phyloP scores from a whole-genome alignment of 2,797 vertebrate genomes.

The Neosalanx taihuensis region DNA sequence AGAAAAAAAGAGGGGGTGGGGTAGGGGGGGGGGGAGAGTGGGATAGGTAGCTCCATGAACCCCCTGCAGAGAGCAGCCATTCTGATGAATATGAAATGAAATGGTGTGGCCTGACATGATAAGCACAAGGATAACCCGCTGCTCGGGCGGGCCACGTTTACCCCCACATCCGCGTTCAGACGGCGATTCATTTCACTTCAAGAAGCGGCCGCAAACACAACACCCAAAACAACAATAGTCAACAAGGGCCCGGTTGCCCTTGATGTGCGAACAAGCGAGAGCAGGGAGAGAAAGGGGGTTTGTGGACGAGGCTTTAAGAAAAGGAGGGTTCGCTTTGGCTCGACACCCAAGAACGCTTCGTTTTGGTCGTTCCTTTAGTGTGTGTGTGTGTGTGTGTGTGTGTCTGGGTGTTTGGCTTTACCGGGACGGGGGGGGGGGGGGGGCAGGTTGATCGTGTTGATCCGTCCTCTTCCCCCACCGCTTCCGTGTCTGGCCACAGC shows the following conservation, averaged over 20 bases:
- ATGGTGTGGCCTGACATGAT: conserved; percentile 76
- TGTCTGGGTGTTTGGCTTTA: conserved; percentile 38
- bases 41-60: conserved; percentile 73
- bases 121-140: conserved; percentile 72
- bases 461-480: conserved; percentile 14
- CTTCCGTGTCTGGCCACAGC: conserved; percentile 27
- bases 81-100: conserved; percentile 81
- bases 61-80: conserved; percentile 75
- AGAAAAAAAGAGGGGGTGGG: conserved; percentile 39
- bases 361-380: conserved; percentile 10
- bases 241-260: conserved; percentile 35
- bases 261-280: conserved; percentile 34
- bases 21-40: conserved; percentile 51
- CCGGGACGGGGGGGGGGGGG: too few species aligned
- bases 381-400: not conserved
- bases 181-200: conserved; percentile 25
- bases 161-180: conserved; percentile 40
- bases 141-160: conserved; percentile 52
- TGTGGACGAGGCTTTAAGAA: conserved; percentile 16
- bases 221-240: conserved; percentile 48
- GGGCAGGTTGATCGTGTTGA: conserved; percentile 28
- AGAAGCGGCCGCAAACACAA: conserved; percentile 38
- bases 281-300: conserved; percentile 1
- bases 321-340: conserved; percentile 4
- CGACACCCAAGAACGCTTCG: conserved; percentile 6